Conservation (phyloP, 2,888 invertebrate genomes). For the Dryococelus australis region DNA sequence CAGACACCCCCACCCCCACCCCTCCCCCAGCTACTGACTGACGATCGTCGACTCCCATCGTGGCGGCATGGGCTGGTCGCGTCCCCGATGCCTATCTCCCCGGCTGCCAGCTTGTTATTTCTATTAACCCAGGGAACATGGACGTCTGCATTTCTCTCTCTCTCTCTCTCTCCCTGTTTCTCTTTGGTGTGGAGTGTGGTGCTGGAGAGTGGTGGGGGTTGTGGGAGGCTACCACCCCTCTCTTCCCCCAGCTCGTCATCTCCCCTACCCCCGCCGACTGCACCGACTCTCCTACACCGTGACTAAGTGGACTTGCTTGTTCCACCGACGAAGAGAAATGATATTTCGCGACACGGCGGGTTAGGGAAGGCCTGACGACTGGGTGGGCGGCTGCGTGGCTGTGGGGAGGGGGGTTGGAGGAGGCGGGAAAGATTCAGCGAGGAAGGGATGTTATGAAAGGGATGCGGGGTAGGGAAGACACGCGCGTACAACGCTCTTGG, state of each 20-base stretch:
- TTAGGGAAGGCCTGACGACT: background rate
- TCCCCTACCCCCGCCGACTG: constrained; percentile 38
- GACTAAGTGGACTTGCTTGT: constrained; percentile 66
- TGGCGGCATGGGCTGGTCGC: background rate
- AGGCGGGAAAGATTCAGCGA: constrained; percentile 41
- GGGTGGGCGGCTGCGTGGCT: background rate
- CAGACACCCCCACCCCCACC: background rate
- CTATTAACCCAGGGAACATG: background rate
- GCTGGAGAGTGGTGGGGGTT: background rate
- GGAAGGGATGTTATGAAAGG: background rate
- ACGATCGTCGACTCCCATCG: background rate
- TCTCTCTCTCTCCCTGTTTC: background rate
- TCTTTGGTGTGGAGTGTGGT: background rate
- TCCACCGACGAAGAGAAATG: constrained; percentile 64
- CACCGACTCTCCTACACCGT: constrained; percentile 56
- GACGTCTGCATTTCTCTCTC: constrained; percentile 25
- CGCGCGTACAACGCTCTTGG: background rate
- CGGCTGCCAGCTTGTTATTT: constrained; percentile 16
- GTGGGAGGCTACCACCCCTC: constrained; percentile 6
- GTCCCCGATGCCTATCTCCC: background rate
- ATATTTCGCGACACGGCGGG: constrained; percentile 59
- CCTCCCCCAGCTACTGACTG: background rate
- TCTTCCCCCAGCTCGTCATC: constrained; percentile 29
- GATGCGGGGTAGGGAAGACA: background rate
- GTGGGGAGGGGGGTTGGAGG: background rate